These are phyloP conservation scores for Hypocryptadius cinnamomeus DNA, from an alignment of 2,113 vertebrate species.

Conservation along the genomic window DNA sequence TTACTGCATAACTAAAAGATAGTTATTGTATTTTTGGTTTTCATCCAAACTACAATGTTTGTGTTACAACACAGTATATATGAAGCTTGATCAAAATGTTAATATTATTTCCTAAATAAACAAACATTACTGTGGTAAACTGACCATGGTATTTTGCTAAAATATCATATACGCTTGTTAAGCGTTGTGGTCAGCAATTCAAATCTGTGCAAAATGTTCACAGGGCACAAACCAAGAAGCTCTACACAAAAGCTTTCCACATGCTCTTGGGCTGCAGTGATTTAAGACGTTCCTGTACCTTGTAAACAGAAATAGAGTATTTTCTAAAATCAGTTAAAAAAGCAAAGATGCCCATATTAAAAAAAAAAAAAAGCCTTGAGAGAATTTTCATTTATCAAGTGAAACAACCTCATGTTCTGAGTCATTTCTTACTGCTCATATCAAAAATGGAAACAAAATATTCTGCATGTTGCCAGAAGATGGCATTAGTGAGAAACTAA, in stretches of 20 bases:
- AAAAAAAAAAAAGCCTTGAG: not conserved
- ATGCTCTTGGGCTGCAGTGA: not conserved
- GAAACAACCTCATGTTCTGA: not conserved
- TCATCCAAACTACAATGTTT: not conserved
- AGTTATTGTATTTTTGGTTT: not conserved
- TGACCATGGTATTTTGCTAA: not conserved
- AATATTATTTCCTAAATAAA: not conserved
- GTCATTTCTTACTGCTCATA: not conserved
- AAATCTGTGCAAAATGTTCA: not conserved
- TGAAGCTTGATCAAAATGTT: not conserved
- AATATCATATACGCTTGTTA: not conserved
- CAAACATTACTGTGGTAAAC: not conserved
- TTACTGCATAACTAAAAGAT: not conserved
- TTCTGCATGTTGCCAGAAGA: conserved; percentile 20
- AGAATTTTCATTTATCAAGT: not conserved
- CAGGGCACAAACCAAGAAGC: not conserved
- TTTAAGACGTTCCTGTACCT: not conserved
- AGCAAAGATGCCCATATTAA: rapidly evolving
- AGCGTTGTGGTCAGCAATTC: not conserved
- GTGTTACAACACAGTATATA: not conserved
- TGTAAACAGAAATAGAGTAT: not conserved
- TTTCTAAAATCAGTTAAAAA: not conserved
- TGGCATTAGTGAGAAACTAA: conserved; percentile 44
- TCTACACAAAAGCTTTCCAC: not conserved
- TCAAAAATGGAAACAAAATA: not conserved